Conservation (phyloP, 2,797 vertebrate genomes). For the Gallinago nigripennis region DNA sequence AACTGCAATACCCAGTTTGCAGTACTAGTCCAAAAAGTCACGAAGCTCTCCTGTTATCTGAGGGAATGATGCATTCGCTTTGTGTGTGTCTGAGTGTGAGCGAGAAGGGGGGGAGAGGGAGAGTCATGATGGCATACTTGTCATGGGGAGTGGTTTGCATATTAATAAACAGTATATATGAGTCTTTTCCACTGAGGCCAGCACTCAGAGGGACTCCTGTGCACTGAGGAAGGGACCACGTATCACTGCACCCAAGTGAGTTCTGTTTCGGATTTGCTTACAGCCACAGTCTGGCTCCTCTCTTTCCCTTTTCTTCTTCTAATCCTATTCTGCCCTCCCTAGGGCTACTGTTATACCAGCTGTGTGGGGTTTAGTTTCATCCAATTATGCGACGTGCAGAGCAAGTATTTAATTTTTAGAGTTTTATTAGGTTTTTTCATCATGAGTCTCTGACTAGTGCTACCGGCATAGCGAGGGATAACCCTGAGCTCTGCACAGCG, state of each 20-base stretch:
- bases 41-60: not conserved
- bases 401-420: not conserved
- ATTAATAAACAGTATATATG: not conserved
- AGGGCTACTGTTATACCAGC: not conserved
- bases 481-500: accelerated
- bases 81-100: not conserved
- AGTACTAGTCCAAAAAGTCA: not conserved
- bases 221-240: not conserved
- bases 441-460: not conserved
- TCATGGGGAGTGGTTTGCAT: slow-evolving; percentile 34
- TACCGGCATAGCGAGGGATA: accelerated
- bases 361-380: accelerated
- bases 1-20: not conserved
- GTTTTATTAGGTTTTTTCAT: not conserved
- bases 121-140: not conserved
- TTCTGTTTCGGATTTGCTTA: not conserved
- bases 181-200: not conserved
- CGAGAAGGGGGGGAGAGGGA: not conserved
- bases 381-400: not conserved
- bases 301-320: not conserved
- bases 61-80: not conserved
- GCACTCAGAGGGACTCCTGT: not conserved
- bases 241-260: not conserved
- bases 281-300: not conserved
- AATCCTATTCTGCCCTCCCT: not conserved